These are phyloP conservation scores for Cosmia pyralina DNA, from an alignment of 2,888 invertebrate species.

Conservation along the genomic window DNA sequence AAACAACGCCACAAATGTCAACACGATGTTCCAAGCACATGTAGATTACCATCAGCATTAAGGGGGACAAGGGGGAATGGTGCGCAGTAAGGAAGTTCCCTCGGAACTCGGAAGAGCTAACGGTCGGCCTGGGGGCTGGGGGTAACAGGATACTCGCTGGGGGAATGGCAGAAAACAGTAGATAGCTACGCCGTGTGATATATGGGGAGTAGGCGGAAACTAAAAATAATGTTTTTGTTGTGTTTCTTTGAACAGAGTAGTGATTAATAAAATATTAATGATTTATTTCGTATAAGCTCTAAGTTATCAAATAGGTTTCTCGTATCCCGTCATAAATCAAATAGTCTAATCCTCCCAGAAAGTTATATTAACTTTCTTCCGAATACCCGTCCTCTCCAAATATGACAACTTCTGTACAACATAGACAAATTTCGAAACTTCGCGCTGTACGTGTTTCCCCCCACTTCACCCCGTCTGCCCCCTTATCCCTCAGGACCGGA, in stretches of 20 bases:
- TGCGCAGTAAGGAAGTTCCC: constrained; percentile 70
- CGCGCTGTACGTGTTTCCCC: constrained; percentile 47
- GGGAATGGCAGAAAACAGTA: constrained; percentile 45
- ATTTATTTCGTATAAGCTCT: background rate
- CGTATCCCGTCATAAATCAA: constrained; percentile 6
- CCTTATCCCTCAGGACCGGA: constrained; percentile 71
- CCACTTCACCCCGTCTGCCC: constrained; percentile 59
- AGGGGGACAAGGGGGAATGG: constrained; percentile 61
- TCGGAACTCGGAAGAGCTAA: constrained; percentile 69
- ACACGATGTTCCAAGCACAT: constrained; percentile 46
- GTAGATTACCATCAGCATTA: constrained; percentile 61
- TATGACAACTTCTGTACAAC: constrained; percentile 53
- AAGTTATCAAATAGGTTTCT: background rate
- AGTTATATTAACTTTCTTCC: constrained; percentile 9
- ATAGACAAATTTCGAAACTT: constrained; percentile 58
- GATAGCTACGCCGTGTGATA: constrained; percentile 34
- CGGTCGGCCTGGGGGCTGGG: constrained; percentile 63
- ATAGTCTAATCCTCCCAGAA: background rate
- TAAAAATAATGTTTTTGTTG: constrained; percentile 5
- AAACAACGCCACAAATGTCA: constrained; percentile 44
- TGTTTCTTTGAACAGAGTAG: background rate
- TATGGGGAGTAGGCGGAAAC: constrained; percentile 17
- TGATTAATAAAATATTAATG: background rate
- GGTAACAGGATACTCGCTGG: constrained; percentile 62
- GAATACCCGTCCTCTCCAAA: constrained; percentile 46